phyloP scores from a whole-genome alignment of 2,888 invertebrate species.

The Drosophila kanekoi region DNA sequence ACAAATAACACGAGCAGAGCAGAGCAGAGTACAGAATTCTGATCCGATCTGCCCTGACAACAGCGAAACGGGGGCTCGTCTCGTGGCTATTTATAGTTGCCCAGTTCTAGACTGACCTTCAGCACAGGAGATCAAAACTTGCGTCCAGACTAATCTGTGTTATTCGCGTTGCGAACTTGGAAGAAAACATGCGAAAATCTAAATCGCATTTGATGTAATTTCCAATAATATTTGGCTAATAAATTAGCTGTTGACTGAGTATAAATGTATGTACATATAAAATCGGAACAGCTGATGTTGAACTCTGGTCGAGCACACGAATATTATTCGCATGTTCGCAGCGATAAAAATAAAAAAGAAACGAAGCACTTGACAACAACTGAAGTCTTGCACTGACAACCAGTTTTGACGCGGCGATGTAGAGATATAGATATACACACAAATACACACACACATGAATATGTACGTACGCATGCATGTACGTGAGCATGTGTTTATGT shows the following conservation, averaged over 20 bases:
- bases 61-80: conserved; percentile 66
- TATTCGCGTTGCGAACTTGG: no score
- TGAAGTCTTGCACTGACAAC: conserved; percentile 21
- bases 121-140: neutral
- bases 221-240: neutral
- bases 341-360: conserved; percentile 21
- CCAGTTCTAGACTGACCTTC: conserved; percentile 36
- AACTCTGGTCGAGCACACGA: conserved; percentile 4
- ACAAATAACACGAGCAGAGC: conserved; percentile 29
- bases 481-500: neutral
- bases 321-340: neutral
- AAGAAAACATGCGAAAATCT: no score
- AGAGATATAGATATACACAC: neutral
- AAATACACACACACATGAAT: neutral
- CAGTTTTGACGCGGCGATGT: conserved; percentile 22
- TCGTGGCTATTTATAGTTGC: conserved; percentile 37
- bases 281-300: conserved; percentile 43
- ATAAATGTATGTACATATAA: neutral
- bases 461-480: neutral
- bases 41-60: conserved; percentile 55
- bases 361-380: conserved; percentile 34
- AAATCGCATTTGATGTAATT: no score
- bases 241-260: neutral
- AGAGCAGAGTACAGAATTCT: conserved; percentile 20
- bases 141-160: neutral